Percentiles rank a stretch among this genome's conserved stretches.
phyloP scores from a whole-genome alignment of 2,797 vertebrate genomes.

The Falco novaeseelandiae region DNA sequence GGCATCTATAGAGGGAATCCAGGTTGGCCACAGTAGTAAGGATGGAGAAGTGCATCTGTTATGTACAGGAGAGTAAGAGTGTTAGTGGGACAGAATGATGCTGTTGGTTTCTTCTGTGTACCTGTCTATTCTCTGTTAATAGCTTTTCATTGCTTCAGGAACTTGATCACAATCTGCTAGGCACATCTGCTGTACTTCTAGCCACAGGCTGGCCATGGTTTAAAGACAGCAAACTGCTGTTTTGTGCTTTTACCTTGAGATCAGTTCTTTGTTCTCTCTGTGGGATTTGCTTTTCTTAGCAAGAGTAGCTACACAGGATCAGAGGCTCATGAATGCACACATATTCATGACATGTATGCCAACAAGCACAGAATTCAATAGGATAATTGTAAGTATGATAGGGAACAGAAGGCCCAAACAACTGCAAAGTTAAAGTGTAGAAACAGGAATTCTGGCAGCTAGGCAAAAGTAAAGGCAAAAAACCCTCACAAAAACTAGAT shows the following conservation, averaged over 20 bases:
- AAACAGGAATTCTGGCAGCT: not conserved
- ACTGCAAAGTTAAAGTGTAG: not conserved
- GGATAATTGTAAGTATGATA: not conserved
- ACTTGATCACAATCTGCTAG: not conserved
- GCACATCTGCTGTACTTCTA: not conserved
- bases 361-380: too few species aligned
- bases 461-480: not conserved
- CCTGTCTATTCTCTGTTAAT: not conserved
- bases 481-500: not conserved
- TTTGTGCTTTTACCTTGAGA: not conserved
- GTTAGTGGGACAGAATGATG: not conserved
- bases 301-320: not conserved
- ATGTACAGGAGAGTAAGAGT: not conserved
- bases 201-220: not conserved
- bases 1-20: not conserved
- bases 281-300: not conserved
- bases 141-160: not conserved
- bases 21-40: not conserved
- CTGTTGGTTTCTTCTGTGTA: not conserved
- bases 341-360: accelerated
- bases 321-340: not conserved
- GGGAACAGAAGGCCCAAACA: not conserved
- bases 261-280: not conserved
- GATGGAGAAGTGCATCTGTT: accelerated
- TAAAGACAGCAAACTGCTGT: not conserved